Base-by-base conservation (phyloP, 2,797 vertebrate species). In the Fundulus diaphanus region DNA sequence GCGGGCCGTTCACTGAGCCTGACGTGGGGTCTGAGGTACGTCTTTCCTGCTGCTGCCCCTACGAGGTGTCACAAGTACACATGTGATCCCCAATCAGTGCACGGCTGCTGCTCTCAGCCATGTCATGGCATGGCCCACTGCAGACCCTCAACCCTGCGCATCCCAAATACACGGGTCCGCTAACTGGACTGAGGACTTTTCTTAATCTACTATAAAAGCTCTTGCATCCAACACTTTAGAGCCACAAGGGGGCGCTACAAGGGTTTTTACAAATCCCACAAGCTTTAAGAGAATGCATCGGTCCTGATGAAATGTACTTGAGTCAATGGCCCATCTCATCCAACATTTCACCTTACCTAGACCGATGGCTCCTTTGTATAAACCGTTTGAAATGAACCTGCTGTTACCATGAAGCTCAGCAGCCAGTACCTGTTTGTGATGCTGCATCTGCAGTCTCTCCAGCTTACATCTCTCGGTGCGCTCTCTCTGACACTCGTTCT, bases 401-500 rank as follows among this genome's bases (percentile, higher is more conserved):
- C 46, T n/a, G 63, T 9, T 18, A 44, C 29, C 16, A 15, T 11
- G 20, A 68, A 27, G 51, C 63, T 84, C 72, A 72, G 68, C 24
- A 79, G 42, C 52, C 79, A 78, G 85, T 96, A 99, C 98, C 98
- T 99, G 97, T 90, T 98, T 99, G 85, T 97, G 97, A 88, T 97
- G 96, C 89, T 97, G 96, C 92, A 96, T 97, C 87, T 97, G 95
- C 84, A 96, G 92, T 92, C 97, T 96, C 93, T 96, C 97, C 76
- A 96, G 93, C 88, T 97, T 98, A 87, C 98, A 98, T 72, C 97
- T 95, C 81, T 99, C 97, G 9, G 96, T 95, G 1, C 96, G 96
- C 84, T 98, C 97, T 83, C 96, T 94, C 93, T 97, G 96, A 92
- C 94, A 97, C 90, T 98, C 96, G 0, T 96, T 97, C 91, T 97